These are phyloP conservation scores for Oreohelix idahoensis DNA, from an alignment of 1,140 invertebrate species.

Conservation along the genomic window DNA sequence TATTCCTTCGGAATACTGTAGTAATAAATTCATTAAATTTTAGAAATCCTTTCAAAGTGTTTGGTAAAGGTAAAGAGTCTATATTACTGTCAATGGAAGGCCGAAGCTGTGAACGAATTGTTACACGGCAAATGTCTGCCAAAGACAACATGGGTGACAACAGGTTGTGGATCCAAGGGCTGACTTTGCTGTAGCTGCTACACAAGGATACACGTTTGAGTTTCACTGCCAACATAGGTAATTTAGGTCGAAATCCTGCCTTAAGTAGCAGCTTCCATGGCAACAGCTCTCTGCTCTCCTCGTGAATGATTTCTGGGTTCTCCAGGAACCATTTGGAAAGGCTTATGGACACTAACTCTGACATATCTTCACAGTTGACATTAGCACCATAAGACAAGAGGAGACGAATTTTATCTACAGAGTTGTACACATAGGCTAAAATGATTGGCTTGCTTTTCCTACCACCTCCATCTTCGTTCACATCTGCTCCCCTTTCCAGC, in stretches of 20 bases:
- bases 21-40: conserved; percentile 57
- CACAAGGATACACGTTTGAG: conserved; percentile 62
- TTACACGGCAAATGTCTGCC: conserved; percentile 59
- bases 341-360: conserved; percentile 62
- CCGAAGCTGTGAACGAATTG: conserved; percentile 51
- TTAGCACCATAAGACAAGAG: conserved; percentile 64
- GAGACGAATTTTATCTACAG: conserved; percentile 65
- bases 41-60: conserved; percentile 58
- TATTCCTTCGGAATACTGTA: conserved; percentile 10
- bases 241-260: conserved; percentile 59
- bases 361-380: conserved; percentile 63
- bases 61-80: conserved; percentile 54
- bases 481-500: conserved; percentile 64
- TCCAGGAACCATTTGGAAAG: conserved; percentile 66
- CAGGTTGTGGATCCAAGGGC: conserved; percentile 57
- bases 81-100: conserved; percentile 57
- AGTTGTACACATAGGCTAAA: conserved; percentile 67
- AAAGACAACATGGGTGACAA: conserved; percentile 60
- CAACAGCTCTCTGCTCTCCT: conserved; percentile 60
- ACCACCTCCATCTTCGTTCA: conserved; percentile 65
- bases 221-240: conserved; percentile 55
- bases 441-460: conserved; percentile 66
- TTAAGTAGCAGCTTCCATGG: conserved; percentile 63
- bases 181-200: conserved; percentile 64
- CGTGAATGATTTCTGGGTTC: conserved; percentile 65